These are phyloP conservation scores for Sinocyclocheilus anshuiensis DNA, from an alignment of 2,113 vertebrate genomes.

Conservation along the genomic window DNA sequence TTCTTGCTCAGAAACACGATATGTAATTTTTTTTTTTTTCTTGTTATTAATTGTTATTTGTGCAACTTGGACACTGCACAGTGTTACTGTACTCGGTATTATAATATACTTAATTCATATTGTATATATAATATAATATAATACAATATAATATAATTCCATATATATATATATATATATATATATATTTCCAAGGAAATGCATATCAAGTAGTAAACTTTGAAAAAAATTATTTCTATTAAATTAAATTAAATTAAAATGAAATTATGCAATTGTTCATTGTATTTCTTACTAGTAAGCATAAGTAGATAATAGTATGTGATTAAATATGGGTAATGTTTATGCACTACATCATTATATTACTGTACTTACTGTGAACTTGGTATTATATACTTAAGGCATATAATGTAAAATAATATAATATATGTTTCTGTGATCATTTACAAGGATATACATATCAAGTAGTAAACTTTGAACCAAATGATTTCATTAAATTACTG, in stretches of 20 bases:
- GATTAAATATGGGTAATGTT: not conserved
- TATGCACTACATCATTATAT: not conserved
- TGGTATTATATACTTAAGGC: not conserved
- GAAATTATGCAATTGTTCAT: not conserved
- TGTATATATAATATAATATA: not conserved
- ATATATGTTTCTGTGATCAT: too few relatives aligned
- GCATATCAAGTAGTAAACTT: too few relatives aligned
- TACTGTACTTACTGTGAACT: constrained; percentile 46
- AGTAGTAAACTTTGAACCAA: too few relatives aligned
- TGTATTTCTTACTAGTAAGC: not conserved
- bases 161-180: too few relatives aligned
- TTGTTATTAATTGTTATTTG: not conserved
- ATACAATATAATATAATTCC: not conserved
- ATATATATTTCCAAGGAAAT: too few relatives aligned
- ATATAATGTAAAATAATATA: too few relatives aligned
- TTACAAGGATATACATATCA: too few relatives aligned
- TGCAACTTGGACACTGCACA: not conserved
- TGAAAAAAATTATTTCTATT: not conserved
- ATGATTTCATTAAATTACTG: too few relatives aligned
- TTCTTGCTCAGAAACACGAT: not conserved
- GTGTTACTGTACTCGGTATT: not conserved
- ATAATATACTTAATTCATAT: not conserved
- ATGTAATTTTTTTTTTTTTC: too few relatives aligned
- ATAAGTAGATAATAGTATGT: not conserved
- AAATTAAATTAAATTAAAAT: too few relatives aligned